phyloP scores from a whole-genome alignment of 2,797 vertebrate species.

The Artibeus lituratus region DNA sequence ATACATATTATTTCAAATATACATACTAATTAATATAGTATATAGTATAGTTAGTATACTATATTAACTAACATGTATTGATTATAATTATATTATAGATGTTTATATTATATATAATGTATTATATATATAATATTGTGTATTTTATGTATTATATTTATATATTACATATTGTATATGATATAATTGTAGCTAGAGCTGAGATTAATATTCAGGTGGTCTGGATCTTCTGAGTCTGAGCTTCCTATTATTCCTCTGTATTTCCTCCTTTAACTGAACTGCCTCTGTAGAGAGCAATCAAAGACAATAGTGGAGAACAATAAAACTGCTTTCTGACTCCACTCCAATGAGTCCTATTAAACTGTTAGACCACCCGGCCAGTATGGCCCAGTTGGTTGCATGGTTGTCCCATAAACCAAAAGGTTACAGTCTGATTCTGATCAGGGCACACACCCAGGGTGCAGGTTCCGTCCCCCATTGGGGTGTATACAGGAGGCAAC shows the following conservation, averaged over 20 bases:
- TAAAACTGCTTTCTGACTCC: not conserved
- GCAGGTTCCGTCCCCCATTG: not conserved
- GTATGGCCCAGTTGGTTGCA: not conserved
- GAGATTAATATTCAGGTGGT: not conserved
- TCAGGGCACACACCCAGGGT: not conserved
- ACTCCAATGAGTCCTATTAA: not conserved
- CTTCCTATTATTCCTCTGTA: not conserved
- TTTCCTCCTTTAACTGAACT: not conserved
- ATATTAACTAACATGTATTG: not conserved
- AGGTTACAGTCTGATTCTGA: not conserved
- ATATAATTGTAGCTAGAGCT: not conserved
- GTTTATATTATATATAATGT: too few species aligned
- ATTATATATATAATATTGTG: too few species aligned
- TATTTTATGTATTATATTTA: too few species aligned
- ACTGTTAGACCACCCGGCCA: not conserved
- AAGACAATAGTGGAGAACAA: not conserved
- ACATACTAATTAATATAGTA: not conserved
- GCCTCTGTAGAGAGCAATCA: not conserved
- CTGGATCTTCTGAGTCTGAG: not conserved
- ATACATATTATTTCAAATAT: not conserved
- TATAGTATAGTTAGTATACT: not conserved
- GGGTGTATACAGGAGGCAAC: too few species aligned
- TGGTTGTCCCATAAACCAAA: not conserved
- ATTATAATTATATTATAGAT: not conserved
- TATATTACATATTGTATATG: not conserved